Base-by-base conservation (phyloP, 2,113 vertebrate genomes). In the Desmodus rotundus region DNA sequence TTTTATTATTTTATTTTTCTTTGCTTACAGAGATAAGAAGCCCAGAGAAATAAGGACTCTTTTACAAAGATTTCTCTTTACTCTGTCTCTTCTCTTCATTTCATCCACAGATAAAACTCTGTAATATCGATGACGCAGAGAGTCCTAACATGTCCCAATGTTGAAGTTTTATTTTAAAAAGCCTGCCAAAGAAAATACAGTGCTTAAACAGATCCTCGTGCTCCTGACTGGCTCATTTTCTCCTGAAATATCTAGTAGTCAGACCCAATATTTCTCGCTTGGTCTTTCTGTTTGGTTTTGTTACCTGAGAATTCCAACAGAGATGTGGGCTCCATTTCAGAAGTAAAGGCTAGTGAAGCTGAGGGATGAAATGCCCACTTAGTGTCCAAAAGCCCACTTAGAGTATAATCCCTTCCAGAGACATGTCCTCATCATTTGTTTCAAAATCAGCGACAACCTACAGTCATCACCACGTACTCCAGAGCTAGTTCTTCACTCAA, bases 111-210 rank as follows among this genome's bases (percentile, higher is more conserved):
- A 86, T 38, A 36, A 91, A 87, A 87, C 47, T 65, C 70, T 82
- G 41, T 33, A 58, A 14, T 81, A 63, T 68, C 41, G 61, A 80
- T 43, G 5, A 86, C 33, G 80, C 74, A 31, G 72, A 82, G 61
- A 77, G 45, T 63, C 31, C 68, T 45, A 3, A 86, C 93, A 86
- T 47, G 72, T 74, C 47, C 43, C n/a, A 67, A 6, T 45, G 16
- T 19, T 78, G n/a, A 50, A 72, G 22, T 56, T 91, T 70, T 58
- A 89, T 63, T 94, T 95, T 90, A 20, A 43, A 93, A 87, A 83
- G 56, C 7, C 19, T 83, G 24, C 26, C 72, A 65, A 86, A 56
- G 87, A 81, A 58, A 54, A 33, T 41, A 58, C 14, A 63, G 15
- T 45, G 31, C 33, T 82, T 52, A 63, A 92, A 38, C 10, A 72